Evolutionary conservation across 2,797 vertebrate species (phyloP).

Genomic region (Erpetoichthys calabaricus): DNA sequence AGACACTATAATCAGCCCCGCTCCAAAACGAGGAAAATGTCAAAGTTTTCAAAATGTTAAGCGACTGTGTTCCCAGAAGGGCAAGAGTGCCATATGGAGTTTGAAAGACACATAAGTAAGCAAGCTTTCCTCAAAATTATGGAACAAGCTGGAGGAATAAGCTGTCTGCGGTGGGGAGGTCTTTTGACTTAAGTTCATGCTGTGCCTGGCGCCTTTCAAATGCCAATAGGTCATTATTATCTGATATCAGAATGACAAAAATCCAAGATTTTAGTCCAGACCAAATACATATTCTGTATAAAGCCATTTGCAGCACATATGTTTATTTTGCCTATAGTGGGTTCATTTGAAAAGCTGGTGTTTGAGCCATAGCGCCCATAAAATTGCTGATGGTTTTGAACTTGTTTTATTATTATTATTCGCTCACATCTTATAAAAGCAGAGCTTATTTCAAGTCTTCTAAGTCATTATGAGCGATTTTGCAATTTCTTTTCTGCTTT

Average conservation of each 20-base stretch:
- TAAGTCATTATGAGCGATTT: slow-evolving; percentile 63
- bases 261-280: no score
- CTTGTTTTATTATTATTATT: no score
- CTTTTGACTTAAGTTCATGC: no score
- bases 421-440: slow-evolving; percentile 31
- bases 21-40: slow-evolving; percentile 59
- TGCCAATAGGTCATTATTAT: no score
- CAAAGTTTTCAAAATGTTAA: slow-evolving; percentile 65
- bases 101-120: slow-evolving; percentile 18
- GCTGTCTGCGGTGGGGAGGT: background rate
- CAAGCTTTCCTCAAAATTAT: slow-evolving; percentile 17
- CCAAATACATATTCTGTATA: no score
- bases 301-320: no score
- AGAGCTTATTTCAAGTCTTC: slow-evolving; percentile 50
- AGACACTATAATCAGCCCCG: slow-evolving; percentile 60
- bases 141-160: slow-evolving; percentile 25
- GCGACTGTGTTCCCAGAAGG: slow-evolving; percentile 55
- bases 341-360: no score
- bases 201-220: no score
- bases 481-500: slow-evolving; percentile 18
- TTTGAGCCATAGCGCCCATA: no score
- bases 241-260: no score
- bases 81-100: slow-evolving; percentile 57
- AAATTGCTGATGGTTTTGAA: no score
- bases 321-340: no score